Base-by-base conservation (phyloP, 1,140 invertebrate species). In the Ceratosolen solmsi region DNA sequence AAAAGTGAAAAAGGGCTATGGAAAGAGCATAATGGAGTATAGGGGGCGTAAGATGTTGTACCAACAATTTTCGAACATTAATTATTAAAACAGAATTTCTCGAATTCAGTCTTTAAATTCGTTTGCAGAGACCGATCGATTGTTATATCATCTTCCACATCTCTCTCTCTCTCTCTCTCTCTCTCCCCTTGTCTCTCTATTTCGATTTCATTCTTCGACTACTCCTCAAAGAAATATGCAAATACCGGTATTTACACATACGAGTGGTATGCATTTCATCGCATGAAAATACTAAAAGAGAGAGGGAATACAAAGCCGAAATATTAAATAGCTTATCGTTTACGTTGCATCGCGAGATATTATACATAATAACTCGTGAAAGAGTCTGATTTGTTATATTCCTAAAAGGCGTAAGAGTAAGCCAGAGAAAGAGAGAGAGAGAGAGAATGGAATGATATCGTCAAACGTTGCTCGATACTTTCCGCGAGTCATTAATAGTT, bases 81-180 rank as follows among this genome's bases (percentile, higher is more conserved):
- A 80, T 80, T 71, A 80, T 41, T 36, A 73, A 63, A 74, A 74
- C 63, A 74, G 56, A 80, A 65, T 65, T 80, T 63, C 75, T 56
- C 54, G 56, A 36, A 58, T 80, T 83, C 74, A 38, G 68, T 79
- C 72, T 63, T 76, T 80, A 71, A 79, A 75, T 63, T 54, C 49
- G 51, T 46, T 83, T 20, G 25, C 41, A 33, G 4, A 46, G 20
- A n/a, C n/a, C 76, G 36, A 79, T 70, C 63, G 36, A 63, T 72
- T 30, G 63, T 11, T 68, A 46, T 41, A 41, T 65, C 27, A 74
- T 15, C 30, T 30, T n/a, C 41, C 41, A 7, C 5, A 46, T 33
- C 30, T 20, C 60, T 33, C 30, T 17, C 13, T 33, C 30, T 33
- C 60, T 63, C 15, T 15, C 30, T 33, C 27, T 17, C 15, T 3